Conservation (phyloP, 2,888 invertebrate genomes). For the Sabellastarte sp. region DNA sequence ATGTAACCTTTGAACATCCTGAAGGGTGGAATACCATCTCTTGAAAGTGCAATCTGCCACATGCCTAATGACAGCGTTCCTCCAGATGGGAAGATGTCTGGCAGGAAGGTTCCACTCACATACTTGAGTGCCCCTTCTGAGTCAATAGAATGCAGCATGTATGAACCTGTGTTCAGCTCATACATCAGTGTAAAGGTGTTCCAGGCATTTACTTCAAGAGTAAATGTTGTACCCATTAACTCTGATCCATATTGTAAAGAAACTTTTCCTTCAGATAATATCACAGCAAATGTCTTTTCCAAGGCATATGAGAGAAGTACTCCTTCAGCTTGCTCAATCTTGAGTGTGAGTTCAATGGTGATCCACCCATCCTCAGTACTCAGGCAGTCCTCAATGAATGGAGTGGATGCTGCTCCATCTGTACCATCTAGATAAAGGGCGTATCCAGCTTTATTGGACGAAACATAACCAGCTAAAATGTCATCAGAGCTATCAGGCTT, state of each 20-base stretch:
- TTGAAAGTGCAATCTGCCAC: constrained; percentile 20
- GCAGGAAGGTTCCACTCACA: constrained; percentile 6
- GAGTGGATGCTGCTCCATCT: background rate
- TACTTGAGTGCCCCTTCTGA: background rate
- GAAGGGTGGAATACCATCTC: background rate
- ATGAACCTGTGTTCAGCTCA: background rate
- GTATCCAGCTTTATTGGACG: background rate
- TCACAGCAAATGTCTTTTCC: background rate
- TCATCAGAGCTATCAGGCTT: too few relatives aligned
- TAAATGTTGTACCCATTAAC: background rate
- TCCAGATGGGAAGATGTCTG: constrained; percentile 23
- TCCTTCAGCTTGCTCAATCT: background rate
- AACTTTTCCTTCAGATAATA: background rate
- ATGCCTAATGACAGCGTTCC: constrained; percentile 36
- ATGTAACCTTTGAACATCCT: constrained; percentile 2
- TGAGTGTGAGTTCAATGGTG: background rate
- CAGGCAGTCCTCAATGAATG: background rate
- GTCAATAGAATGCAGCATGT: background rate
- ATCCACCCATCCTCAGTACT: background rate
- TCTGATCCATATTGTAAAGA: background rate
- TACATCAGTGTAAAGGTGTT: background rate
- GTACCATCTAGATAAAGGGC: background rate
- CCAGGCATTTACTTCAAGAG: background rate
- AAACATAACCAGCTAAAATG: background rate
- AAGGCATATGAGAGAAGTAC: background rate